These are phyloP conservation scores for Hylomyscus alleni DNA, from an alignment of 2,797 vertebrate species.

Conservation along the genomic window DNA sequence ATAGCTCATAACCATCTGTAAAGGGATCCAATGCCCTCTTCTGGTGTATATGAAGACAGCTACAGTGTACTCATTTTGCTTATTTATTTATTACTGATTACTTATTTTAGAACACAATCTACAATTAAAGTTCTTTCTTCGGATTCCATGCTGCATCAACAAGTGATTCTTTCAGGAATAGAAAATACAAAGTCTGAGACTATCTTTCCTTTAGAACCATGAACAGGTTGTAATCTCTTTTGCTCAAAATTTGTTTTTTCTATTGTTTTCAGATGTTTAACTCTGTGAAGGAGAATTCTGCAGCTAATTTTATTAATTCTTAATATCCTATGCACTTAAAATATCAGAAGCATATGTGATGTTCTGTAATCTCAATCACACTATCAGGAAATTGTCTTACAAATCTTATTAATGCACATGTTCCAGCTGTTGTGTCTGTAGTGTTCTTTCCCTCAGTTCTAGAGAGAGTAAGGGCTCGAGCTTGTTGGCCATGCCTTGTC, in stretches of 20 bases:
- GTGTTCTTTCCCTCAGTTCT: background rate
- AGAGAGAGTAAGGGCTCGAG: background rate
- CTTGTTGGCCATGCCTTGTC: background rate
- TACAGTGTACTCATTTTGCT: background rate
- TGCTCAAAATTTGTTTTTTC: background rate
- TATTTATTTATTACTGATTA: background rate
- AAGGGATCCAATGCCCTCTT: background rate
- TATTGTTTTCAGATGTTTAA: background rate
- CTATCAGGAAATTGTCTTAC: too few relatives aligned
- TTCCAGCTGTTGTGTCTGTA: too few relatives aligned
- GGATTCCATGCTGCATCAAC: background rate
- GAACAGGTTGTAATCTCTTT: background rate
- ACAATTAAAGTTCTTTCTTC: background rate
- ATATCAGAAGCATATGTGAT: background rate
- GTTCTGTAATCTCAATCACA: background rate
- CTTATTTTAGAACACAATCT: background rate
- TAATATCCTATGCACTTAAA: background rate
- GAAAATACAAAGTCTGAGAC: background rate
- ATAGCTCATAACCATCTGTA: background rate
- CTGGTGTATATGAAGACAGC: background rate
- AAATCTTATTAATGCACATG: too few relatives aligned
- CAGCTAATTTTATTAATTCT: background rate
- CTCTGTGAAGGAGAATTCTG: background rate
- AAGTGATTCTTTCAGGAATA: background rate
- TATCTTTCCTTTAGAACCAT: background rate